Conservation (phyloP, 2,888 invertebrate genomes). For the Herminia tarsipennalis region DNA sequence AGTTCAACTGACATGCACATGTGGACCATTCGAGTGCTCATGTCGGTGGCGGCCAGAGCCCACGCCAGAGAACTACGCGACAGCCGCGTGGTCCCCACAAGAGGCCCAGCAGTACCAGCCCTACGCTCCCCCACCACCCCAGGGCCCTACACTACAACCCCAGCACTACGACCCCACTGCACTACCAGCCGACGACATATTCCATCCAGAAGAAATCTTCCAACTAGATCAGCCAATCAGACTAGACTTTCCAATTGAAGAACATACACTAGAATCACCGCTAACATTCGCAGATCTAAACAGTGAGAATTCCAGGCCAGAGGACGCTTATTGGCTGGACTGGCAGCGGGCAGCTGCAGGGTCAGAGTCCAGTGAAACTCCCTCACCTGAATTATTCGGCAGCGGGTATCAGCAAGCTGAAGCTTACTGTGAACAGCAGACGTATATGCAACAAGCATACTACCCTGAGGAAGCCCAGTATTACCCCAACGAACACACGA, state of each 20-base stretch:
- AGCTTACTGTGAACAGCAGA: conserved; percentile 72
- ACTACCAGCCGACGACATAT: conserved; percentile 88
- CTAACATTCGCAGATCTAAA: conserved; percentile 90
- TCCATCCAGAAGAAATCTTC: conserved; percentile 92
- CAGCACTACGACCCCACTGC: conserved; percentile 86
- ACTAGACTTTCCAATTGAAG: conserved; percentile 86
- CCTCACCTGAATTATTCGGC: conserved; percentile 84
- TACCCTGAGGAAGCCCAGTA: conserved; percentile 78
- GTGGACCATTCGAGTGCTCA: conserved; percentile 91
- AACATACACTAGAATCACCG: conserved; percentile 85
- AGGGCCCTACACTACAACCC: conserved; percentile 65
- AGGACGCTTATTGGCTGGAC: conserved; percentile 86
- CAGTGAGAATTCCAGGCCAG: conserved; percentile 88
- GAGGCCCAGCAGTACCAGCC: conserved; percentile 65
- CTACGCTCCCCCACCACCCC: conserved; percentile 60
- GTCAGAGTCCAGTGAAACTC: conserved; percentile 82
- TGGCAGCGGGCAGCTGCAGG: conserved; percentile 79
- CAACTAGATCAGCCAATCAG: conserved; percentile 90
- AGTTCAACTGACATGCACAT: conserved; percentile 88
- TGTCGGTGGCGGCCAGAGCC: conserved; percentile 83
- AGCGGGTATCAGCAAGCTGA: conserved; percentile 72
- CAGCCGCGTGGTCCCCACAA: conserved; percentile 67
- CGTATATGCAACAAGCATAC: conserved; percentile 67
- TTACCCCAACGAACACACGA: conserved; percentile 62
- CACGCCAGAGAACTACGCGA: conserved; percentile 65